Conservation (phyloP, 2,888 invertebrate species). For the Oscheius sp. region DNA sequence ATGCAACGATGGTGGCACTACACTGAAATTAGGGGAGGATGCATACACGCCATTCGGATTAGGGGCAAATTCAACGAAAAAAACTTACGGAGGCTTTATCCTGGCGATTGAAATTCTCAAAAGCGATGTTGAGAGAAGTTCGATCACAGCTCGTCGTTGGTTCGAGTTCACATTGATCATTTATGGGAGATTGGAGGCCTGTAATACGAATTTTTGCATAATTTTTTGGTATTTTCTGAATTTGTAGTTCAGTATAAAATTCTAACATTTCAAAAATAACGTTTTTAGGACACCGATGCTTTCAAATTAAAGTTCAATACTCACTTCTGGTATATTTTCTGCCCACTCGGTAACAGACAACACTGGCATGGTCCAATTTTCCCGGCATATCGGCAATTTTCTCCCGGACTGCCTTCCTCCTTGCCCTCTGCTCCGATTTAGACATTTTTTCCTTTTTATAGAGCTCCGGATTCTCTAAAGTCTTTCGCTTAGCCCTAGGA, state of each 20-base stretch:
- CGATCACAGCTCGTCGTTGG: conserved; percentile 1
- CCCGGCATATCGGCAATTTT: conserved; percentile 85
- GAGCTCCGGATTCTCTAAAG: conserved; percentile 85
- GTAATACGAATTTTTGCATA: too few species aligned
- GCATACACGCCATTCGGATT: neutral
- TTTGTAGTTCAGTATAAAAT: too few species aligned
- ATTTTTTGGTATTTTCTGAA: too few species aligned
- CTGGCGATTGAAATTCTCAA: conserved; percentile 33
- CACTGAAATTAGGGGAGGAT: conserved; percentile 18
- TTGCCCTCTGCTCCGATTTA: conserved; percentile 52
- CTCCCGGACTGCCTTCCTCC: conserved; percentile 82
- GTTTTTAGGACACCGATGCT: too few species aligned
- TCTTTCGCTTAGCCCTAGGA: conserved; percentile 84
- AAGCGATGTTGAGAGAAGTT: neutral
- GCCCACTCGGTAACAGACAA: conserved; percentile 82
- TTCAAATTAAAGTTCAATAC: too few species aligned
- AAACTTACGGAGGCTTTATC: conserved; percentile 26
- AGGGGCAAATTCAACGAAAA: neutral
- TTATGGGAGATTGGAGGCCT: conserved; percentile 11
- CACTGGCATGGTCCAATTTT: conserved; percentile 88
- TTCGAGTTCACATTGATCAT: neutral
- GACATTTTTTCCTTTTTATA: conserved; percentile 76
- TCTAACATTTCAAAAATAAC: too few species aligned
- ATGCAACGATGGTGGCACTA: conserved; percentile 24
- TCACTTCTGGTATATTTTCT: conserved; percentile 3